Percentiles rank a stretch among this genome's conserved stretches.
phyloP scores from a whole-genome alignment of 2,888 invertebrate genomes.

The Sminthurides aquaticus region DNA sequence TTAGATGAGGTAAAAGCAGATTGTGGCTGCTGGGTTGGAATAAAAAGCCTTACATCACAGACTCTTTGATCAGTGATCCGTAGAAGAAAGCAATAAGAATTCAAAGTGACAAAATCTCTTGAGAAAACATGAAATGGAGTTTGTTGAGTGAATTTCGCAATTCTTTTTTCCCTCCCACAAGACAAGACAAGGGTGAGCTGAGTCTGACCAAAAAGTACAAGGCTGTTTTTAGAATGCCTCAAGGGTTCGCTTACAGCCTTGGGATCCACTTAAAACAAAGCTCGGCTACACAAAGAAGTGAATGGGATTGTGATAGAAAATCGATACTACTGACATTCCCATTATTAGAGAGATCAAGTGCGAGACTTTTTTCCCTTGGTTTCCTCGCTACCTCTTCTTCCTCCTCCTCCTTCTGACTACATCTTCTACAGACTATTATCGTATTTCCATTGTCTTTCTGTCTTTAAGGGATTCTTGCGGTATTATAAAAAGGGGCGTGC shows the following conservation, averaged over 20 bases:
- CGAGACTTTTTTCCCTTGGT: no score
- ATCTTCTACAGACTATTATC: no score
- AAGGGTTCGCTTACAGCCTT: background rate
- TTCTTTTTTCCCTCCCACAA: no score
- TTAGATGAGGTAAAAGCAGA: no score
- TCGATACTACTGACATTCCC: background rate
- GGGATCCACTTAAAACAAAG: slow-evolving; percentile 10
- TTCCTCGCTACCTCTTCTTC: no score
- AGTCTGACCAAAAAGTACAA: background rate
- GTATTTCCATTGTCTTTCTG: no score
- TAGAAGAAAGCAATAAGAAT: background rate
- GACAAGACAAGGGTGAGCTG: background rate
- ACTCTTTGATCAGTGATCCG: background rate
- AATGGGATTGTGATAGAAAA: background rate
- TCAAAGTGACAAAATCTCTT: background rate
- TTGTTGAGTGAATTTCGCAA: background rate
- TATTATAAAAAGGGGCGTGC: no score
- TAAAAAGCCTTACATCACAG: no score
- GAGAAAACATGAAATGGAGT: background rate
- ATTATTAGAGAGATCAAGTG: no score
- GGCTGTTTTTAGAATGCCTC: background rate
- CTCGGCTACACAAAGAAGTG: background rate
- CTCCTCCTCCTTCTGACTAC: no score
- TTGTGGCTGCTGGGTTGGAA: no score
- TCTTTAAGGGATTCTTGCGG: no score